phyloP scores from a whole-genome alignment of 1,140 invertebrate genomes.

The Achroia grisella region DNA sequence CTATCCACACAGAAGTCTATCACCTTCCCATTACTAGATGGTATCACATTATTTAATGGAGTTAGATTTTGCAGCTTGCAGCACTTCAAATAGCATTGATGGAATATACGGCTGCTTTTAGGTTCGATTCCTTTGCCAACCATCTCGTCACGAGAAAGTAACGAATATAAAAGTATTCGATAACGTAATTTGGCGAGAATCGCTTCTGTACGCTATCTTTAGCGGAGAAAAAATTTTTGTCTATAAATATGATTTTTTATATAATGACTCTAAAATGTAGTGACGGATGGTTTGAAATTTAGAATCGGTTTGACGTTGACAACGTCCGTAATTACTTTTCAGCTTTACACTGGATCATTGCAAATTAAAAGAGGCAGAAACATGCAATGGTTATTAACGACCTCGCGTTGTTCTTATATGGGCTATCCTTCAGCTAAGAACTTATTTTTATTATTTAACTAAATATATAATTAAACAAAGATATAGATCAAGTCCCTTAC shows the following conservation, averaged over 20 bases:
- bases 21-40: conserved; percentile 55
- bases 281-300: conserved; percentile 36
- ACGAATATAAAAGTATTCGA: conserved; percentile 32
- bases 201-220: conserved; percentile 11
- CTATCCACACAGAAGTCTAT: conserved; percentile 80
- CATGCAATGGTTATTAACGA: no score
- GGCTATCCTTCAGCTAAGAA: no score
- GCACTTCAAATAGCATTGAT: conserved; percentile 67
- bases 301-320: conserved; percentile 33
- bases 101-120: conserved; percentile 61
- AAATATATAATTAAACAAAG: no score
- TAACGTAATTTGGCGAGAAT: conserved; percentile 8
- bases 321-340: no score
- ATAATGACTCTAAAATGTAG: conserved; percentile 42
- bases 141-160: conserved; percentile 38
- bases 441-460: no score
- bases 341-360: no score
- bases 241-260: conserved; percentile 27
- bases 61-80: conserved; percentile 67
- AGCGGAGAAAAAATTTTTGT: conserved; percentile 22
- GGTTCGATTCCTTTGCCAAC: conserved; percentile 56
- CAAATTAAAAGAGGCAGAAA: no score
- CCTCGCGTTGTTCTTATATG: no score
- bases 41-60: conserved; percentile 51
- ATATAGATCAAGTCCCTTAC: no score